Evolutionary conservation across 2,113 vertebrate species (phyloP), one percentile per base, ranked within the genome.

Genomic region (Psettodes erumei): DNA sequence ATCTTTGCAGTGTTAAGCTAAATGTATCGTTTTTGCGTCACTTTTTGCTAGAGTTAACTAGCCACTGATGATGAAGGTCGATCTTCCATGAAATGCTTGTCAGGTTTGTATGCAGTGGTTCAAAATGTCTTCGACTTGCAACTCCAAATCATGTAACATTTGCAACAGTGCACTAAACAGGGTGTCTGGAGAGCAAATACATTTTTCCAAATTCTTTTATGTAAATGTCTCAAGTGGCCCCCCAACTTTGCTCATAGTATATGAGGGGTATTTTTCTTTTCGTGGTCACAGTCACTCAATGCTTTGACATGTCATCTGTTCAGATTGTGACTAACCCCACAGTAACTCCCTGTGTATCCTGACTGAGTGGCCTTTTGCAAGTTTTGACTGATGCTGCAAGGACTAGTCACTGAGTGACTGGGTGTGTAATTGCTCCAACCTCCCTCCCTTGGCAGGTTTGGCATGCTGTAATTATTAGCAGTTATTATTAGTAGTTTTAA

Each of bases 401-500:
- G 63, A 65, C n/a, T 27, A 37, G 67, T 77, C 63, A 28, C 33
- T 82, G 84, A 87, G 86, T 86, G 87, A 76, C 84, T 86, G 32
- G 37, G 19, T 79, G 78, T 84, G 63, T 91, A 86, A 91, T 93
- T 85, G 84, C 82, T 76, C 69, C 82, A 35, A 54, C 81, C 62
- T 62, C 67, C 40, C 64, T 84, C 78, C 59, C 71, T 62, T 73
- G 69, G 75, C 86, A 75, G 69, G 71, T 84, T 87, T 88, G 92
- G 83, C 91, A 90, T 64, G 78, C 71, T 90, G 89, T 90, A 89
- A 93, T 93, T 93, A 93, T 90, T 89, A 85, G 62, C 79, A 83
- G 90, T 92, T 92, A 91, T 92, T 93, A 92, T 89, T 92, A 93
- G 86, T 84, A 88, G 64, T 86, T 91, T 93, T 93, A 90, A 92